Evolutionary conservation across 2,888 invertebrate genomes (phyloP), one percentile per base, ranked within the genome.

Genomic region (Oxyscelio sp.): DNA sequence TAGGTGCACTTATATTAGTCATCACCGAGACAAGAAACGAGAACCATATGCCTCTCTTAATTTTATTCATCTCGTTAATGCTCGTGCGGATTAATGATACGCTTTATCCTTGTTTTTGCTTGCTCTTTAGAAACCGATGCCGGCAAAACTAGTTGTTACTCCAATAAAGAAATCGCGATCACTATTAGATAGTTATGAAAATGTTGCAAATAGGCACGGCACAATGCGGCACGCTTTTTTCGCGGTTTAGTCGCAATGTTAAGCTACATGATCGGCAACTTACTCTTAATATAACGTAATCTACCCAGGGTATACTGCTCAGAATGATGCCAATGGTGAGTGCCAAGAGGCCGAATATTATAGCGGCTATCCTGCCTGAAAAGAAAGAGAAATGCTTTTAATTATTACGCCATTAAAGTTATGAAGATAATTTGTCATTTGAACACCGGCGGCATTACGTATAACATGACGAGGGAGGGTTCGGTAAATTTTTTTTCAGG

Each of bases 251-350:
- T n/a, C n/a, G n/a, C n/a, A n/a, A n/a, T n/a, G n/a, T n/a, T n/a
- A n/a, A n/a, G n/a, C n/a, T n/a, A n/a, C n/a, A 40, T 34, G 15
- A 48, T 15, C 45, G 15, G 9, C 45, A 63, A 93, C 95, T 95
- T 94, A 97, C 98, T 95, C 97, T 97, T 94, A 97, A 95, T 94
- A 98, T 97, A 90, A 98, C 95, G 94, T 97, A 98, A 94, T 98
- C 98, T 91, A 97, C 94, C 98, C 98, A 98, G 63, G 98, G 98
- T 93, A 98, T 97, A 88, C 97, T 97, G 24, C 97, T 97, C 85
- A 98, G 95, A 88, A 98, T 96, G 85, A 98, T 97, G 77, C 98
- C 98, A 2, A 96, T 95, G 84, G 97, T 96, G 90, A 98, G 96
- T 17, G 97, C 97, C 92, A 97, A 96, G 90, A 98, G 95, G 90